Conservation (phyloP, 1,140 invertebrate genomes). For the Himalopsyche phryganea region DNA sequence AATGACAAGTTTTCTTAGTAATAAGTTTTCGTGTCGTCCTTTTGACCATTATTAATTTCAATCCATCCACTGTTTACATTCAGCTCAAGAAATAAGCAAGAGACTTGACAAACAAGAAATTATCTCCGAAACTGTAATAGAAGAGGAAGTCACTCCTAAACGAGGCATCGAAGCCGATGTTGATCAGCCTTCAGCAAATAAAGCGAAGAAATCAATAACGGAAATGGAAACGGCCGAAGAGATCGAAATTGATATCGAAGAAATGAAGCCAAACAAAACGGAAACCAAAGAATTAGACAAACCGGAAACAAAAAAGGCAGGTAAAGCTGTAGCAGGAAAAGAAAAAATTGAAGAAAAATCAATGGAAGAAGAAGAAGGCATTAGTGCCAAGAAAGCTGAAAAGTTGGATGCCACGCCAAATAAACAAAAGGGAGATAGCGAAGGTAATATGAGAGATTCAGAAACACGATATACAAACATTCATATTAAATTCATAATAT, state of each 20-base stretch:
- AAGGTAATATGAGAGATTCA: slow-evolving; percentile 42
- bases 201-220: slow-evolving; percentile 38
- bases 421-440: slow-evolving; percentile 38
- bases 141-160: slow-evolving; percentile 22
- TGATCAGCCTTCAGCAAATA: slow-evolving; percentile 29
- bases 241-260: slow-evolving; percentile 40
- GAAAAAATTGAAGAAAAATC: slow-evolving; percentile 29
- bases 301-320: slow-evolving; percentile 22
- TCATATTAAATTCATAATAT: not conserved
- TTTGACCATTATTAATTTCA: too few species aligned
- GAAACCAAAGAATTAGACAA: slow-evolving; percentile 34
- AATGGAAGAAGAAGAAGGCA: slow-evolving; percentile 31
- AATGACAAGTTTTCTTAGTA: slow-evolving; percentile 8
- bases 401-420: slow-evolving; percentile 38
- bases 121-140: slow-evolving; percentile 40
- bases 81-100: slow-evolving; percentile 52
- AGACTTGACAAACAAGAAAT: slow-evolving; percentile 46
- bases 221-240: slow-evolving; percentile 44
- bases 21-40: not conserved
- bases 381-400: slow-evolving; percentile 36
- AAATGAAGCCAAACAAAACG: slow-evolving; percentile 51
- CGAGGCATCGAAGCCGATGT: slow-evolving; percentile 37
- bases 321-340: slow-evolving; percentile 15
- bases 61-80: slow-evolving; percentile 36
- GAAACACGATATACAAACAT: not conserved